phyloP scores from a whole-genome alignment of 2,797 vertebrate species.

The Macroramphosus scolopax region DNA sequence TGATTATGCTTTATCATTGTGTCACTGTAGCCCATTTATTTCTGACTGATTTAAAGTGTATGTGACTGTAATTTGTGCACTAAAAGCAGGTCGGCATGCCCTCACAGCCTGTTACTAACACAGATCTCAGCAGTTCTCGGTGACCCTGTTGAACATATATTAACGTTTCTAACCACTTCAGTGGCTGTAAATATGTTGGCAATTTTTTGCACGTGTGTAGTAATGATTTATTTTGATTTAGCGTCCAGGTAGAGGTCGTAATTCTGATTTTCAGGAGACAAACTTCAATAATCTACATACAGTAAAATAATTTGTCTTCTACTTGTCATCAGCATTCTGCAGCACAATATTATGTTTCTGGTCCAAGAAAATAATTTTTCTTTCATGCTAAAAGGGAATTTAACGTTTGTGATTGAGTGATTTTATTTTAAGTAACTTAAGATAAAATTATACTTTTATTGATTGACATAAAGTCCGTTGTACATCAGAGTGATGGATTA shows the following conservation, averaged over 20 bases:
- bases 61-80: constrained; percentile 47
- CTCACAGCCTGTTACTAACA: not conserved
- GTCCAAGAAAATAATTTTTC: not conserved
- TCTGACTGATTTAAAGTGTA: constrained; percentile 20
- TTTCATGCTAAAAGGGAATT: constrained; percentile 27
- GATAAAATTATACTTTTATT: not conserved
- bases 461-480: not conserved
- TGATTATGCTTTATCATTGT: no score
- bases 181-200: not conserved
- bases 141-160: constrained; percentile 1
- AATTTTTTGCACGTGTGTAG: constrained; percentile 28
- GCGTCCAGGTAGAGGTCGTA: not conserved
- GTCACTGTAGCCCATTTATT: no score
- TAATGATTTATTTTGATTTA: not conserved
- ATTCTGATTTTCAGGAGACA: not conserved
- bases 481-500: constrained; percentile 4
- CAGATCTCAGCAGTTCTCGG: not conserved
- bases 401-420: no score
- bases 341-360: not conserved
- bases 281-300: no score
- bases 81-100: constrained; percentile 11
- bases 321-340: not conserved
- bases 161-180: constrained; percentile 11
- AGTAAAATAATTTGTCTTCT: not conserved
- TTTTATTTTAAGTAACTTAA: constrained; percentile 1